Base-by-base conservation (phyloP, 2,113 vertebrate species). In the Anolis carolinensis region DNA sequence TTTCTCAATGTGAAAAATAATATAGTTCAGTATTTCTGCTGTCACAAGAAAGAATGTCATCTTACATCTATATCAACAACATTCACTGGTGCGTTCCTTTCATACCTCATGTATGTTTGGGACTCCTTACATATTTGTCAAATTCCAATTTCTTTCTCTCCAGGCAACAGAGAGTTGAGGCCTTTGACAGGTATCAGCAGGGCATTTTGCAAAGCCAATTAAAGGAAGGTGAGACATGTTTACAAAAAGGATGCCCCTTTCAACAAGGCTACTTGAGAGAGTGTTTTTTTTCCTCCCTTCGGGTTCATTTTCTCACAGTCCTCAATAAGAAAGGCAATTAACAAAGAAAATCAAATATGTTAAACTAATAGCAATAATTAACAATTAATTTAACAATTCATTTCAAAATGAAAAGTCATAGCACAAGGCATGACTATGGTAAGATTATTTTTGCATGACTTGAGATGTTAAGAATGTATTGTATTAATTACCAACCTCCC, bases 101-200 rank as follows among this genome's bases (percentile, higher is more conserved):
- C 48, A 78, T 84, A 77, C 74, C 65, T 84, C 63, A 50, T 77
- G 48, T 50, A 70, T 70, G 23, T 63, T 84, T 30, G 63, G 48
- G 65, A 77, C 13, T 78, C n/a, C 83, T 84, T 77, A 84, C 62
- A 68, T 84, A 77, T 84, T 84, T 77, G 83, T 50, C 74, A 67
- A 84, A 77, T 84, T 77, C 59, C 83, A 84, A 84, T 84, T 84
- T 84, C 62, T 44, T 77, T 39, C 63, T 77, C 62, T 65, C 73
- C 73, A 68, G 73, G 83, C 83, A 78, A 78, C 75, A 70, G 70
- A 85, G 78, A 75, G 44, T 78, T 36, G 65, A 85, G 75, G 25
- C 65, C 5, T 32, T 85, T 85, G 74, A 85, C 70, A 85, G 75
- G 75, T 55, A 70, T 79, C 25, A 39, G 32, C 68, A 16, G 32